phyloP scores from a whole-genome alignment of 1,140 invertebrate genomes.

The Nilaparvata lugens region DNA sequence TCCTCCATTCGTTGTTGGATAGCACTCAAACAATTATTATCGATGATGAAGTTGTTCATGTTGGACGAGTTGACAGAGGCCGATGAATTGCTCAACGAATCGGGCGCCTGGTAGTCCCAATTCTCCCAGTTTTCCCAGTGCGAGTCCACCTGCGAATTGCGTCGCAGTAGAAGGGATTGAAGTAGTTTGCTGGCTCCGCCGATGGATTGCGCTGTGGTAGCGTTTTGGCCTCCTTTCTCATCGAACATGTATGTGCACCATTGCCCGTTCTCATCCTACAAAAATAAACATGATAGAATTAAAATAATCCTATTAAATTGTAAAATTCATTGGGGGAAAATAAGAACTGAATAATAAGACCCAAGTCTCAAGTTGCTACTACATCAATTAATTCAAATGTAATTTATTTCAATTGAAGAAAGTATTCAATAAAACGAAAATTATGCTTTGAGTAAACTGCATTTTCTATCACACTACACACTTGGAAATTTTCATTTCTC shows the following conservation, averaged over 20 bases:
- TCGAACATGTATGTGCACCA: conserved; percentile 81
- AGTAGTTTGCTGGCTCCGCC: conserved; percentile 22
- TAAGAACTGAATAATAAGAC: no score
- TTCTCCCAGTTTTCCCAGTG: conserved; percentile 28
- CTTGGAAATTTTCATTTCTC: no score
- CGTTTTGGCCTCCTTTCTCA: conserved; percentile 48
- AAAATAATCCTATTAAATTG: no score
- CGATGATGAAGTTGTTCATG: background rate
- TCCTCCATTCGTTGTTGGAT: background rate
- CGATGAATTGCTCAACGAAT: conserved; percentile 43
- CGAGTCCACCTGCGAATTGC: conserved; percentile 37
- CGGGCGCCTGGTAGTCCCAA: conserved; percentile 34
- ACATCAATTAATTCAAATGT: no score
- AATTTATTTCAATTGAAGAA: no score
- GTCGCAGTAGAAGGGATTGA: conserved; percentile 28
- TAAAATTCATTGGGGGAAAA: no score
- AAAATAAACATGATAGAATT: no score
- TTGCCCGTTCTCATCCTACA: conserved; percentile 52
- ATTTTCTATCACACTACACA: no score
- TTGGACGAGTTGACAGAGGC: conserved; percentile 45
- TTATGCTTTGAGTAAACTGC: no score
- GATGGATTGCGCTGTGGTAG: conserved; percentile 13
- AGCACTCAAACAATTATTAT: no score
- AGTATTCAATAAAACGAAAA: no score
- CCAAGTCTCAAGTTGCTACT: no score